phyloP scores from a whole-genome alignment of 2,888 invertebrate genomes.

The Caradrina kadenii region DNA sequence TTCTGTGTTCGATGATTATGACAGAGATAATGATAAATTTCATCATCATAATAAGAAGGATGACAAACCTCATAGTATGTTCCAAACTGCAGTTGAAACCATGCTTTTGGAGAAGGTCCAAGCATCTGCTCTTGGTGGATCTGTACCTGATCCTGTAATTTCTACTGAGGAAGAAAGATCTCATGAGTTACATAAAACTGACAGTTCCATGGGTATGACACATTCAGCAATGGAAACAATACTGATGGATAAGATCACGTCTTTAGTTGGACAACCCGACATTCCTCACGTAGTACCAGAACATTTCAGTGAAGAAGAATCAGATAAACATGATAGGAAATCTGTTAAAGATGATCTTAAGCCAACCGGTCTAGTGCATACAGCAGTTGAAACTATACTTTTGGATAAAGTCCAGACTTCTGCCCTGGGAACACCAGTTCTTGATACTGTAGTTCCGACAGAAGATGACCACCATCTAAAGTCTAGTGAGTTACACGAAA shows the following conservation, averaged over 20 bases:
- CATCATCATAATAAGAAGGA: slow-evolving; percentile 40
- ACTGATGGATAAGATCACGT: slow-evolving; percentile 85
- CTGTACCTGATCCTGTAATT: slow-evolving; percentile 45
- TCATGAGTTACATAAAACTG: slow-evolving; percentile 32
- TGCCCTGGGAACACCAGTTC: slow-evolving; percentile 30
- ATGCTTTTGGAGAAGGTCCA: slow-evolving; percentile 63
- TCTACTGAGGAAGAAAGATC: slow-evolving; percentile 27
- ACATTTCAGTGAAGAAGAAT: slow-evolving; percentile 18
- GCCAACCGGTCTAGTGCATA: slow-evolving; percentile 64
- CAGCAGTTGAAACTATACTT: slow-evolving; percentile 50
- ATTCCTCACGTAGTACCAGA: slow-evolving; percentile 36
- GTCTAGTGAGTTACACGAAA: slow-evolving; percentile 2
- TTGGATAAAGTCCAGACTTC: slow-evolving; percentile 45
- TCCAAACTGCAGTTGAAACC: slow-evolving; percentile 66
- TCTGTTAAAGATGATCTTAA: slow-evolving; percentile 47
- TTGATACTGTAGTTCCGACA: slow-evolving; percentile 17
- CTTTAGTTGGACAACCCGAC: slow-evolving; percentile 54
- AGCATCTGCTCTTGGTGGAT: slow-evolving; percentile 45
- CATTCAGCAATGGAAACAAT: slow-evolving; percentile 88
- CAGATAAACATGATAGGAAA: slow-evolving; percentile 18
- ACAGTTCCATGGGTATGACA: slow-evolving; percentile 75
- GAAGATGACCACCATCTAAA: slow-evolving; percentile 20
- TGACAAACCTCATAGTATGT: slow-evolving; percentile 58
- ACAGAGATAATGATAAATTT: slow-evolving; percentile 42
- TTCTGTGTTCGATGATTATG: slow-evolving; percentile 61